Conservation (phyloP, 2,797 vertebrate genomes). For the Ceyx erithaca region DNA sequence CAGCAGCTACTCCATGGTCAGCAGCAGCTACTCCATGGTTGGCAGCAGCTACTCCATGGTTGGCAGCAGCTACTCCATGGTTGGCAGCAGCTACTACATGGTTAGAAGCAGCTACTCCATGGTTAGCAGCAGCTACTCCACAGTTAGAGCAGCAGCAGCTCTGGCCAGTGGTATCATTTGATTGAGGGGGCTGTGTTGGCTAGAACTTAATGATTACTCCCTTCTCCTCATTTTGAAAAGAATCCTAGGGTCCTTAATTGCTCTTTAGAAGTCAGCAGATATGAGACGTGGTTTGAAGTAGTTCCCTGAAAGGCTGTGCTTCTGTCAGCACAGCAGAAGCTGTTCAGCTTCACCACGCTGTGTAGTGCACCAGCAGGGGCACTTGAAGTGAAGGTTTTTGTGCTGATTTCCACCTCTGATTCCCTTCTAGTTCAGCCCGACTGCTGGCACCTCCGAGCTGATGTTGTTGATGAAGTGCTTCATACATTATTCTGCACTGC, state of each 20-base stretch:
- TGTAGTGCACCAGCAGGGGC: neutral
- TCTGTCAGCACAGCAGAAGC: neutral
- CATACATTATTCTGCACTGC: neutral
- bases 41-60: too few species aligned
- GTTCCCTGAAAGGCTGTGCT: neutral
- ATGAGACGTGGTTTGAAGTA: neutral
- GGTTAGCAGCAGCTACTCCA: neutral
- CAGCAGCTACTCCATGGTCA: too few species aligned
- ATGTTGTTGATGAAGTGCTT: constrained; percentile 36
- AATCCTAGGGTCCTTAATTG: neutral
- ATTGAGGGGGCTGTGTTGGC: neutral
- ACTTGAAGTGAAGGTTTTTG: constrained; percentile 14
- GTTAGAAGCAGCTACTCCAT: neutral
- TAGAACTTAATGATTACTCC: neutral
- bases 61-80: too few species aligned
- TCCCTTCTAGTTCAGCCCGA: neutral
- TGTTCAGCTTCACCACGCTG: neutral
- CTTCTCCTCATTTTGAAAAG: neutral
- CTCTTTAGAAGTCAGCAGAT: neutral
- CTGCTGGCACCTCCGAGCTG: neutral
- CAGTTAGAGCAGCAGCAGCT: neutral
- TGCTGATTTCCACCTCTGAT: neutral
- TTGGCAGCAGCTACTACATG: too few species aligned
- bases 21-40: too few species aligned
- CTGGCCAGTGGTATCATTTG: neutral